Base-by-base conservation (phyloP, 2,113 vertebrate species). In the Xiphophorus couchianus region DNA sequence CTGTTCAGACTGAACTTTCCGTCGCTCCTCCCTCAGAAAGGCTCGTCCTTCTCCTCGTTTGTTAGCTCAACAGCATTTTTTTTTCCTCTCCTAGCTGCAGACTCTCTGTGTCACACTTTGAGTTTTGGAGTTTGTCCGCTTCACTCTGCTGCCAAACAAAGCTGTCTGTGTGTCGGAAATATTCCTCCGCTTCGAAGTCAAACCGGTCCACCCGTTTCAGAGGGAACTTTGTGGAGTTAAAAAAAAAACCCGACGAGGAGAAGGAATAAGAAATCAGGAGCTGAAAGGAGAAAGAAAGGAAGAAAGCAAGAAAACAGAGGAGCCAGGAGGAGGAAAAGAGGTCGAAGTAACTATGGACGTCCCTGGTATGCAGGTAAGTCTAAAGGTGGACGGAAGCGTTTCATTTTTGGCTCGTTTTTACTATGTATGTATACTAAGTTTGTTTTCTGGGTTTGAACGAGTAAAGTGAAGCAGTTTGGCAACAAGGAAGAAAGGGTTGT, bases 361-460 rank as follows among this genome's bases (percentile, higher is more conserved):
- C 89, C 91, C 91, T 86, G 92, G 92, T 87, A 91, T 92, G 89
- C 92, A 93, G 92, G 92, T 93, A 62, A 90, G 88, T 1, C 5
- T 17, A 69, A 84, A 89, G 90, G 86, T 89, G 82, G 75, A 85
- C 66, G 37, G 63, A 19, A 17, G 15, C 28, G 37, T 2, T 48
- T 17, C 15, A 7, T 31, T 62, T 31, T 62, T 48, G 3, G 7
- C 15, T 7, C 27, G 11, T 28, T 11, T 25, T 44, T 30, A 3
- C 25, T n/a, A 11, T n/a, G 25, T n/a, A n/a, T 5, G 28, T 28
- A 28, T 28, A 28, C 28, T 28, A 22, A 1, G 27, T 3, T 27
- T 2, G 15, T 62, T 71, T 67, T 27, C 17, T 3, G 7, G 69
- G 48, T 14, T 15, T 27, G 51, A 2, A 1, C 1, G 1, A 28